phyloP scores from a whole-genome alignment of 2,888 invertebrate genomes.

The Leucoptera coffeella region DNA sequence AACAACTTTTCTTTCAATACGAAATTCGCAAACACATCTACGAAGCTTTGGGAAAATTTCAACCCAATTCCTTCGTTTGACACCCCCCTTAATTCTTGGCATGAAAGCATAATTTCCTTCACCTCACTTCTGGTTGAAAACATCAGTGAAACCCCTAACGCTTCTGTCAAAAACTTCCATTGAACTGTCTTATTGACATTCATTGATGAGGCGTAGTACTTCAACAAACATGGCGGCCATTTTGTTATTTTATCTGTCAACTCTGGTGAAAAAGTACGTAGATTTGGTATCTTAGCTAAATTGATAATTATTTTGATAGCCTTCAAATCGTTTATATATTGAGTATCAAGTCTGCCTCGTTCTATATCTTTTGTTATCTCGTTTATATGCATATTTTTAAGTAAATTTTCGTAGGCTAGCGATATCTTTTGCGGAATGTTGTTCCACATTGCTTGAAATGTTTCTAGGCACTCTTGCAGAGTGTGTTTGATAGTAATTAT shows the following conservation, averaged over 20 bases:
- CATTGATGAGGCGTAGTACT: slow-evolving; percentile 1
- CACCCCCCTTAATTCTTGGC: slow-evolving; percentile 7
- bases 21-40: slow-evolving; percentile 10
- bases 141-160: slow-evolving; percentile 12
- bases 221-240: slow-evolving; percentile 3
- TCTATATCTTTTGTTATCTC: slow-evolving; percentile 11
- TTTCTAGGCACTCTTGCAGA: slow-evolving; percentile 7
- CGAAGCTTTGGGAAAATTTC: slow-evolving; percentile 11
- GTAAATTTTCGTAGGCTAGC: slow-evolving; percentile 9
- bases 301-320: slow-evolving; percentile 11
- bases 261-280: slow-evolving; percentile 1
- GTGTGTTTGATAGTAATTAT: slow-evolving; percentile 4
- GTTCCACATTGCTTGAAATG: slow-evolving; percentile 7
- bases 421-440: slow-evolving; percentile 4
- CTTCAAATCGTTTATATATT: slow-evolving; percentile 7
- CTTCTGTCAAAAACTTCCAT: slow-evolving; percentile 11
- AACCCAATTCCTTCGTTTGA: slow-evolving; percentile 9
- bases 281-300: slow-evolving; percentile 5
- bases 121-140: slow-evolving; percentile 9
- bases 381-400: slow-evolving; percentile 8
- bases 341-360: slow-evolving; percentile 8
- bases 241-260: slow-evolving; percentile 1
- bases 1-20: slow-evolving; percentile 12
- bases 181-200: no score
- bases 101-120: slow-evolving; percentile 9